These are phyloP conservation scores for Eucidaris tribuloides DNA, from an alignment of 35 echinoderm and acorn worm species.

Conservation along the genomic window DNA sequence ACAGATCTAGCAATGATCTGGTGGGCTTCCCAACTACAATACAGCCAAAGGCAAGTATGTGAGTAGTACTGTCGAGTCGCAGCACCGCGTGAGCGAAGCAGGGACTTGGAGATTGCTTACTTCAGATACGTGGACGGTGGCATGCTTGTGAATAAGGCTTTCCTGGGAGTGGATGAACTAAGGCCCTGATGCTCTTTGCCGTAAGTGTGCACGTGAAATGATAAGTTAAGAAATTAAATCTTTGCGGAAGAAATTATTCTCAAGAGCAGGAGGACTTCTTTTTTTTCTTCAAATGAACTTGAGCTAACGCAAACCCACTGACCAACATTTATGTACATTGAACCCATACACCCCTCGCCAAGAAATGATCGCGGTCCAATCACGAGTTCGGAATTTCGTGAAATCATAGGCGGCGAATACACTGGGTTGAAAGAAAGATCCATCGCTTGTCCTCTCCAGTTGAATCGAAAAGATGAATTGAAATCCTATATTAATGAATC, in stretches of 20 bases:
- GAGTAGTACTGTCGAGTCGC: not conserved
- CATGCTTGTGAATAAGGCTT: not conserved
- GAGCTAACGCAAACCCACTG: too few relatives aligned
- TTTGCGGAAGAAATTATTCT: too few relatives aligned
- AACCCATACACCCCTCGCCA: not conserved
- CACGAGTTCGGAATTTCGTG: not conserved
- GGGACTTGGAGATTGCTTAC: conserved; percentile 1
- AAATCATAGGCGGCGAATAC: not conserved
- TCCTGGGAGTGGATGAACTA: not conserved
- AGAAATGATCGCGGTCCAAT: not conserved
- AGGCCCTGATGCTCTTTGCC: not conserved
- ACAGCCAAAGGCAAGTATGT: not conserved
- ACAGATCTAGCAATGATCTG: not conserved
- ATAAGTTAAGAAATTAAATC: too few relatives aligned
- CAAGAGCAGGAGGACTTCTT: too few relatives aligned
- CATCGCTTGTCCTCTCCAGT: conserved; percentile 9
- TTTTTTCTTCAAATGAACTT: too few relatives aligned
- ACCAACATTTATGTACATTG: too few relatives aligned
- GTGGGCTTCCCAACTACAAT: not conserved
- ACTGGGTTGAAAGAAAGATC: not conserved
- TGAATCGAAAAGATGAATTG: conserved; percentile 16
- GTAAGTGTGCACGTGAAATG: not conserved
- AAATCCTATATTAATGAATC: conserved; percentile 35
- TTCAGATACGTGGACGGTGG: not conserved
- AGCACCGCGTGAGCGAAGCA: not conserved